Evolutionary conservation across 2,888 invertebrate species (phyloP), one percentile per base, ranked within the genome.

Genomic region (Diarsia brunnea): DNA sequence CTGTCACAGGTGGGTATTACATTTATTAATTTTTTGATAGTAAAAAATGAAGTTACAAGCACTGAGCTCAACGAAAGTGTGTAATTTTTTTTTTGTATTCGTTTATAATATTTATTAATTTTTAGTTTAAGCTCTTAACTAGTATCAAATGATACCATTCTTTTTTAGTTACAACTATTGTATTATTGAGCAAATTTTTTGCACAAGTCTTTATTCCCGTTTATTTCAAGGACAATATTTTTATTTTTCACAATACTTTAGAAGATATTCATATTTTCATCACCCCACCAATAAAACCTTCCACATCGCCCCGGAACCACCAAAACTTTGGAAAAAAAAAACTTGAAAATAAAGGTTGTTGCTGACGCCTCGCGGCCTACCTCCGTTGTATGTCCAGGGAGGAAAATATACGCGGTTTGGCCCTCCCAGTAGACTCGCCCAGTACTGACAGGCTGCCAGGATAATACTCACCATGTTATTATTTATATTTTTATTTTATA

Each of bases 331-430:
- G n/a, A 76, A 82, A 75, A 84, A 81, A 81, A 85, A 89, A 84
- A 83, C 78, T 81, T 74, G 27, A 84, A 79, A 84, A 88, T 80
- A 87, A 84, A 76, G 31, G 63, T 82, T 79, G 73, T 31, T 82
- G 77, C 55, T 49, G 58, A 69, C 55, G 73, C 80, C 89, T 84
- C 87, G 82, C 87, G 81, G 81, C 91, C 89, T 96, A 96, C 96
- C 96, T 96, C 94, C 95, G 92, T 90, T 95, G 95, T 82, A 96
- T 96, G 91, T 96, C 96, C 94, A 96, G 91, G 82, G 96, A 96
- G 89, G 96, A 94, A 94, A 96, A 96, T 88, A 96, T 96, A 90
- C 95, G 95, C 85, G 96, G 96, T 94, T 96, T 96, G 94, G 94
- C 96, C 75, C 95, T 94, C 58, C 95, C 95, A 61, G 94, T 92